Base-by-base conservation (phyloP, 2,797 vertebrate species). In the Enteromius fasciolatus region DNA sequence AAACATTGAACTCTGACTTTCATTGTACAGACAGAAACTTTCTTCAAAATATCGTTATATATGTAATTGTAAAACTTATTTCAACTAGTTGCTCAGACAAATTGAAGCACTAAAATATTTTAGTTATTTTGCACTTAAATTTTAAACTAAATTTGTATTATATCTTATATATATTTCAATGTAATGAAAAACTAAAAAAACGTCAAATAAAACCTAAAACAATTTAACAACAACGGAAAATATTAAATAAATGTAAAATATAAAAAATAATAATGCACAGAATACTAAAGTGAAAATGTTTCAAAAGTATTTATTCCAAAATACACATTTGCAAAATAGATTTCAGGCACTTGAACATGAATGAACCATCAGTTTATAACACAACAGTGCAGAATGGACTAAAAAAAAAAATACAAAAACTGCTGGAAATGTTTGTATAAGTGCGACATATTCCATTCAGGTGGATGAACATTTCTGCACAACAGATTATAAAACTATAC, bases 271-370 rank as follows among this genome's bases (percentile, higher is more conserved):
- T 31, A 63, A 28, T 59, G n/a, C 28, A 63, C 17, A 63, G 31
- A 15, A 63, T 31, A 63, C 6, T 17, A 17, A 31, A 63, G 15
- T 31, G 17, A 33, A 33, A 31, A 25, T 28, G 44, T 36, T 64
- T 74, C 15, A 54, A 54, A 81, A 75, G 69, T 80, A 64, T 86
- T 86, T 86, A 83, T 86, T 86, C 57, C 44, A 67, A 79, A 79
- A 83, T 48, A 50, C 44, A 80, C 68, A 57, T 66, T 75, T 78
- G 54, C 76, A 61, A 82, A 82, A 74, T 73, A 46, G 15, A 61
- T 50, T 82, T 78, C 23, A 78, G 77, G 70, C 80, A 81, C 70
- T 81, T 81, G 20, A 81, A 78, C 70, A 74, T 36, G 10, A 63
- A 12, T 66, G 15, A 81, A 74, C 23, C 68, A 81, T 74, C 70